Base-by-base conservation (phyloP, 2,888 invertebrate genomes). In the Drosophila dives region DNA sequence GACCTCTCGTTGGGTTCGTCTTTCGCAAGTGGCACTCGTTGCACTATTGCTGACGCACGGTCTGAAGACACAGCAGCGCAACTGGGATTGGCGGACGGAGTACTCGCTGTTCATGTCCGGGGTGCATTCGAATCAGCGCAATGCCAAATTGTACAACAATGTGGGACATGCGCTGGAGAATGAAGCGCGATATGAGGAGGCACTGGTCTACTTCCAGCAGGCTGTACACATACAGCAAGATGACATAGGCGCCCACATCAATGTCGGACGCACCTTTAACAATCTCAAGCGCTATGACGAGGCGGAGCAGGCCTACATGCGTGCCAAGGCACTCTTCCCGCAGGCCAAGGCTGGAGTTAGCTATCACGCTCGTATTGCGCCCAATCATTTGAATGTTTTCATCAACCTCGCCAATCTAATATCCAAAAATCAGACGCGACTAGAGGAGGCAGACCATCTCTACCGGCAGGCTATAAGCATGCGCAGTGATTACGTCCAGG, bases 121-220 rank as follows among this genome's bases (percentile, higher is more conserved):
- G 17, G 94, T 99, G 62, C 94, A 94, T 92, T 95, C 91, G 4
- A 98, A 98, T 92, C 96, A 96, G 82, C 95, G 96, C 78, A 99
- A 99, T 93, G 99, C 99, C 32, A 99, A 99, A 93, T 94, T 99
- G 32, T 99, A 97, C 94, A 99, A 99, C 93, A 99, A 99, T 93
- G 98, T 99, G 3, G 99, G 99, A 0, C 99, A 99, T 93, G 98
- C 98, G 0, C 94, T 99, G 81, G 99, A 99, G 94, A 96, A 95
- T 17, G 95, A 95, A 26, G 94, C 94, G 0, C 94, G 94, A 34
- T 95, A 94, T 85, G 93, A 93, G 2, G 98, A 98, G 92, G 99
- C 99, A 0, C 93, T 99, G 67, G 94, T 95, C 76, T 99, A 98
- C 94, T 99, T 99, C 93, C 96, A 97, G 91, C 97, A 97, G 87